phyloP scores from a whole-genome alignment of 2,888 invertebrate genomes.

The Anthophora plumipes region DNA sequence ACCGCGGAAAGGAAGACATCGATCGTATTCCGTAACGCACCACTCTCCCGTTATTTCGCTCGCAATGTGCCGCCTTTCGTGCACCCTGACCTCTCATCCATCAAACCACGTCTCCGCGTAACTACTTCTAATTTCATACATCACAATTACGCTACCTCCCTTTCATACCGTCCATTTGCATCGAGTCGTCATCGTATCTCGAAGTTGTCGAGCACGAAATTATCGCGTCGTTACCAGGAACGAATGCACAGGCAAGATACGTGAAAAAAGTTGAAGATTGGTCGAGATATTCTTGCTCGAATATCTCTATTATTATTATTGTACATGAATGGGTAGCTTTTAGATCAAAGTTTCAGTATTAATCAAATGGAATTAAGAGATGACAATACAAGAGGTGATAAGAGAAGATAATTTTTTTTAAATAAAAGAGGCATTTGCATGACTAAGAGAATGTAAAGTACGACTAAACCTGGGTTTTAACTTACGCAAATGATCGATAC shows the following conservation, averaged over 20 bases:
- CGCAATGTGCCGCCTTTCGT: conserved; percentile 62
- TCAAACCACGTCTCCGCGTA: conserved; percentile 69
- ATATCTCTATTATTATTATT: too few relatives aligned
- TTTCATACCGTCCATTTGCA: conserved; percentile 57
- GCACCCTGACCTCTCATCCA: conserved; percentile 67
- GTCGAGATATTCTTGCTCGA: background rate
- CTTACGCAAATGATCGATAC: too few relatives aligned
- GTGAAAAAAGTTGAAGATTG: conserved; percentile 2
- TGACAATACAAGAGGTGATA: too few relatives aligned
- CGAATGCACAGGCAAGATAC: background rate
- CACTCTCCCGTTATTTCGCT: conserved; percentile 65
- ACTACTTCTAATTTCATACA: conserved; percentile 73
- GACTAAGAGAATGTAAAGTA: background rate
- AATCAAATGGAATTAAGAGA: too few relatives aligned
- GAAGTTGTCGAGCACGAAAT: conserved; percentile 61
- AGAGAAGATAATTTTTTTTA: too few relatives aligned
- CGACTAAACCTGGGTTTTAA: too few relatives aligned
- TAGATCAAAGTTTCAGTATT: too few relatives aligned
- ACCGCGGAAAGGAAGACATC: conserved; percentile 49
- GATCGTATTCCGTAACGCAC: conserved; percentile 54
- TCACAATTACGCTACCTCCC: conserved; percentile 66
- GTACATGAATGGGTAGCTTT: too few relatives aligned
- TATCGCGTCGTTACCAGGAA: conserved; percentile 31
- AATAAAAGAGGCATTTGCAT: too few relatives aligned
- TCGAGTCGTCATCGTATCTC: conserved; percentile 49